Conservation (phyloP, 1,140 invertebrate genomes). For the Dreissena rostriformis region DNA sequence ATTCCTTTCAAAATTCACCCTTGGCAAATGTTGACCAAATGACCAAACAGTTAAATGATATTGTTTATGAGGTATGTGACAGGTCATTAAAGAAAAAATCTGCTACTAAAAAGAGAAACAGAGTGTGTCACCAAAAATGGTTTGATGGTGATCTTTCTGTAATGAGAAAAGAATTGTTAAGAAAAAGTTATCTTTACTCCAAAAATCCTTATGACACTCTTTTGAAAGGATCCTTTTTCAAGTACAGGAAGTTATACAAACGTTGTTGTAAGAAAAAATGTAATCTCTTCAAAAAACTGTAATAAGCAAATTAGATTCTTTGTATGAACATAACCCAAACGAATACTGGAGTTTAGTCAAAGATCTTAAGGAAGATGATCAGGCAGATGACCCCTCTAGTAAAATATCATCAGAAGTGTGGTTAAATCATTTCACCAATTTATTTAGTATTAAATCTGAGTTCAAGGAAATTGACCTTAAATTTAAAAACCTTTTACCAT, state of each 20-base stretch:
- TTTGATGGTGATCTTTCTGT: background rate
- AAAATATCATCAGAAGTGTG: background rate
- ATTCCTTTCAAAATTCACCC: too few species aligned
- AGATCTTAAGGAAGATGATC: background rate
- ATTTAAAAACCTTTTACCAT: background rate
- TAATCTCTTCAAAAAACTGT: background rate
- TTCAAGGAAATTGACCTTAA: background rate
- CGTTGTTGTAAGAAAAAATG: background rate
- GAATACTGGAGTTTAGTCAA: background rate
- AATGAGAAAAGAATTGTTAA: background rate
- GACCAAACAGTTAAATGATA: background rate
- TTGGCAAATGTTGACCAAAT: background rate
- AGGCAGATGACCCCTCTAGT: background rate
- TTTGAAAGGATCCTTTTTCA: background rate
- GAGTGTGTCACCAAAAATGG: background rate
- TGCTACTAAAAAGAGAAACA: background rate
- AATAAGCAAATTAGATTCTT: background rate
- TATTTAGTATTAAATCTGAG: background rate
- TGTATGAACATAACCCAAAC: background rate
- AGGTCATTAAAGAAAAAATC: background rate
- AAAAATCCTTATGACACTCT: background rate
- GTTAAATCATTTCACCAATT: background rate
- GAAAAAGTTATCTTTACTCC: background rate
- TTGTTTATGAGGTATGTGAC: background rate
- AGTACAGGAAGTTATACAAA: background rate